Base-by-base conservation (phyloP, 2,113 vertebrate genomes). In the Bubo blakistoni region DNA sequence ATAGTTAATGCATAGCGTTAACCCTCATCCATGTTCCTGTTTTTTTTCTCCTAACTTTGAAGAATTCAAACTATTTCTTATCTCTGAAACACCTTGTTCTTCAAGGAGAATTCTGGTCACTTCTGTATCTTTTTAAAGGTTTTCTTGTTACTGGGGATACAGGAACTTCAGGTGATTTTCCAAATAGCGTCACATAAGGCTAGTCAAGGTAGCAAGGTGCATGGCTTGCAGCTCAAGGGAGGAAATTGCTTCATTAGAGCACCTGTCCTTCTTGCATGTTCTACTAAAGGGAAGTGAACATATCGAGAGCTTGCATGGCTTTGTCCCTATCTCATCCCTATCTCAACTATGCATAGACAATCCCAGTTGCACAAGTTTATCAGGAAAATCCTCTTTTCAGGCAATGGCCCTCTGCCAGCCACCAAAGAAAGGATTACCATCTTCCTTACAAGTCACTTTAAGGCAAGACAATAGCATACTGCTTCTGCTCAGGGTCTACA, bases 121-220 rank as follows among this genome's bases (percentile, higher is more conserved):
- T 81, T 96, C 27, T 74, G 8, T 84, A 10, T 78, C 34, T 90
- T 81, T 90, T 82, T 71, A 17, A 90, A 71, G 25, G 21, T 67
- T 81, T 94, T 84, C 52, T 88, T 95, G 29, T 91, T 95, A 71
- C 65, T 91, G 65, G 8, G 44, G 21, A 40, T 72, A 67, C 18
- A 78, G 70, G 47, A 91, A 81, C 91, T 89, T 74, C 63, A 73
- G 46, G 54, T 86, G 63, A 16, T 90, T 86, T 95, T 96, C 77
- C 77, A 78, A 79, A 79, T 52, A 57, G 24, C 5, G 1, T 92
- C 92, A 22, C 40, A 7, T 71, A 81, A 87, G 29, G 38, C 61
- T 81, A 72, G 65, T 86, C 54, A 84, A 9, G 29, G 58, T 66
- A 92, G 44, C 54, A 74, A 59, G 51, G 65, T 18, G 3, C n/a